phyloP scores from a whole-genome alignment of 2,113 vertebrate genomes.

The Myodes glareolus region DNA sequence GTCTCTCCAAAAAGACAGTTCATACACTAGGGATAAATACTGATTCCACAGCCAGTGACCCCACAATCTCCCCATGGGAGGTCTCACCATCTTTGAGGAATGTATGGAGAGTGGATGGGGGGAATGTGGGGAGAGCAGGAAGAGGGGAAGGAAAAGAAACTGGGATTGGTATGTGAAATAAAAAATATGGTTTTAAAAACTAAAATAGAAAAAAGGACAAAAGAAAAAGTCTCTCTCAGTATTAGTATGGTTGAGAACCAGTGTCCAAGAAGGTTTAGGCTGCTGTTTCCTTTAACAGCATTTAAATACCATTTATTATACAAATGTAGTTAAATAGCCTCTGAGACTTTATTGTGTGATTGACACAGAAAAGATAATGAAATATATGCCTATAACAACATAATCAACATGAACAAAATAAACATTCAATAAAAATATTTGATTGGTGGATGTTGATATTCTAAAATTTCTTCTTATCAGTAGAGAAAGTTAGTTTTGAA shows the following conservation, averaged over 20 bases:
- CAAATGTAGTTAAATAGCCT: neutral
- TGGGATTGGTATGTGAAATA: no score
- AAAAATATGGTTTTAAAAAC: no score
- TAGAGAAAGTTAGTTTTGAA: constrained; percentile 51
- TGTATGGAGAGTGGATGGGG: no score
- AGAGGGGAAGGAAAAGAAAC: no score
- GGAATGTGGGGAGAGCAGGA: no score
- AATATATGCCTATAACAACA: neutral
- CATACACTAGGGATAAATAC: no score
- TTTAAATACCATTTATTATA: neutral
- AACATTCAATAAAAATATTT: neutral
- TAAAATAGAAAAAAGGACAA: no score
- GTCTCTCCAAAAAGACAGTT: neutral
- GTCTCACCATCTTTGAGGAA: no score
- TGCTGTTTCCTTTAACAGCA: neutral
- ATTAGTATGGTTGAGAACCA: neutral
- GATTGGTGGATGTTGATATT: constrained; percentile 10
- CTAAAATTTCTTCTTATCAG: constrained; percentile 31
- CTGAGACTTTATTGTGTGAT: neutral
- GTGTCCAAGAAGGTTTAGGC: neutral
- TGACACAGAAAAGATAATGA: neutral
- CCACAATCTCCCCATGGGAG: no score
- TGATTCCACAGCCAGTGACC: no score
- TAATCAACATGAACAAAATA: constrained; percentile 44
- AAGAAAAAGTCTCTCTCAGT: neutral